Base-by-base conservation (phyloP, 2,113 vertebrate genomes). In the Hyperopisus bebe region DNA sequence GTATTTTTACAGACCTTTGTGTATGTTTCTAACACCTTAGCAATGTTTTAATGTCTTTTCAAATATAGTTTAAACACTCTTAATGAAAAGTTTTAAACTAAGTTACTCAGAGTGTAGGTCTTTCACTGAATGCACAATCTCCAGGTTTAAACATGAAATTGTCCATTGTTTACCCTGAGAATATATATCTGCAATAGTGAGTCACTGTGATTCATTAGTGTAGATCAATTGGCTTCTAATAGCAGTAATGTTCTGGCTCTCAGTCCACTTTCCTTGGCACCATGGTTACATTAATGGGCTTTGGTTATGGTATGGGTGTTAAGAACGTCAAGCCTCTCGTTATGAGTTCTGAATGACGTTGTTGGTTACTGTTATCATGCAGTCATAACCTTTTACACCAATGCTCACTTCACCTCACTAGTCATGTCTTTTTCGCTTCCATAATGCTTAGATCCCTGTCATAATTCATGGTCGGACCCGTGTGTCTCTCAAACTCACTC, bases 161-260 rank as follows among this genome's bases (percentile, higher is more conserved):
- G 15, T 27, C n/a, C 55, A 74, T 46, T 58, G 85, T 87, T 47
- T 21, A 74, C 13, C 27, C 83, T 44, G 47, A 87, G 55, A 62
- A 47, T 47, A 62, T 77, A 77, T 82, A 88, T 88, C 74, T 90
- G 86, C 80, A 17, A 88, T 66, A 55, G 51, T 24, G 35, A 90
- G 66, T 62, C 46, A 62, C 55, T 87, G 31, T 55, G 55, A 88
- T 90, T 90, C 80, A 70, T 55, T 58, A 82, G 46, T 89, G 31
- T 66, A 47, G 55, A 86, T 89, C 89, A 90, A 86, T 50, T 87
- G 84, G 55, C 87, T 87, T 90, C 74, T 77, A 84, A 48, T 90
- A 77, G 46, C 50, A 88, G 39, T 62, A 88, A 88, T 42, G 74
- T 31, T 10, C 47, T 51, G 90, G n/a, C 39, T 62, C 39, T n/a